Evolutionary conservation across 1,140 invertebrate genomes (phyloP), one percentile per base, ranked within the genome.

Genomic region (Solenopsis fugax): DNA sequence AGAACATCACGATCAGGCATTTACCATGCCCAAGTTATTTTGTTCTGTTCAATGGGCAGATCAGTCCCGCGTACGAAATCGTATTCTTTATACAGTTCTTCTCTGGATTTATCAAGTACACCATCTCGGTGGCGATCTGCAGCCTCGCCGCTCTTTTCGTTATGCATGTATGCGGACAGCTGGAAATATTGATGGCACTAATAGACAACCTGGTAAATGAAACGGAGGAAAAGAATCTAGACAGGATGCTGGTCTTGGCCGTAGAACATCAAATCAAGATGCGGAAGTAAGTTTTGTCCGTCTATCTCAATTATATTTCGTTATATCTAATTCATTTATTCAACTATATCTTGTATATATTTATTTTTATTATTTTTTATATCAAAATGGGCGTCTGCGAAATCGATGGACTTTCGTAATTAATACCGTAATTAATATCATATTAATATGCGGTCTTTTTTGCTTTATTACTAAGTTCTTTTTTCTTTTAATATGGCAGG

Each of bases 141-240:
- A 88, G 86, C 29, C 65, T 93, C 1, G 90, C 88, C 10, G 91
- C 91, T n/a, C 65, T 90, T 0, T 92, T 93, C 45, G 89, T 89
- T 12, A 85, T 90, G 21, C 93, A 94, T 56, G 76, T 78, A 10
- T 93, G 92, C 45, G 92, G 90, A 0, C 92, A 93, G 37, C 62
- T 93, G 6, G 86, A 92, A 77, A 92, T 94, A 54, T 18, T 94
- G 9, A 91, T 88, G 87, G 52, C 67, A 12, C 21, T 85, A n/a
- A 75, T 88, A 29, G 45, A 85, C 16, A 67, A 65, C 7, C 7
- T 88, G 2, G 41, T 89, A 12, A 54, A 69, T 7, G 18, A 64
- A 58, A 13, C 41, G 1, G 80, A 84, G 3, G 45, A 62, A 16
- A 18, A 18, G 0, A 48, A 29, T n/a, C 37, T 91, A 2, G 41